Evolutionary conservation across 1,140 invertebrate genomes (phyloP), one percentile per base, ranked within the genome.

Genomic region (Drosophila pachea): DNA sequence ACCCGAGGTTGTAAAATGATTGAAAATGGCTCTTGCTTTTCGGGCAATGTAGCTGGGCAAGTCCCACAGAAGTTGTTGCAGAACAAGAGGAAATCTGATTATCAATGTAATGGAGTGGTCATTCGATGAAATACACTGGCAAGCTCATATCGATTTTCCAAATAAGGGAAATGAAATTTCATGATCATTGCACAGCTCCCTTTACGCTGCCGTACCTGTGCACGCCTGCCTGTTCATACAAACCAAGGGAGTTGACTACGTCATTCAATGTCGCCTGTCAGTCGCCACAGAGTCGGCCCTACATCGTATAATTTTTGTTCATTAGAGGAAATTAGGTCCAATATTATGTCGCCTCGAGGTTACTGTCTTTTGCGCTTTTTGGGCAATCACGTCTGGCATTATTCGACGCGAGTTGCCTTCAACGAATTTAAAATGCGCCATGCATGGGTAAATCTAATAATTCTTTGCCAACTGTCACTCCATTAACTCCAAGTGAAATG

Each of bases 391-490:
- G 60, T 78, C 67, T 54, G 36, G 55, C 52, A 67, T 47, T 50
- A 35, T 12, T 58, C 8, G 32, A 16, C 32, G 33, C 40, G n/a
- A 12, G 22, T 43, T n/a, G 11, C 7, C 12, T 8, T 29, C 16
- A 29, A 60, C 36, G 54, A 65, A 73, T 70, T 77, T 66, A 61
- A 64, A 72, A 68, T 78, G 70, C 77, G 53, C 43, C 48, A 54
- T 78, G 76, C 86, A 88, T 87, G 82, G 73, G 69, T 60, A 86
- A 84, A 88, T 84, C 82, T 76, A 88, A 88, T 88, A 88, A 87
- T 78, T 88, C 82, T 75, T 88, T 47, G 54, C 74, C 72, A 82
- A 84, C 74, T 84, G 78, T 88, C 82, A 87, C 74, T 78, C 70
- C 74, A 86, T 88, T 84, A 84, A 78, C 71, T 58, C 43, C 67